phyloP scores from a whole-genome alignment of 2,797 vertebrate species.

The Taeniopygia guttata region DNA sequence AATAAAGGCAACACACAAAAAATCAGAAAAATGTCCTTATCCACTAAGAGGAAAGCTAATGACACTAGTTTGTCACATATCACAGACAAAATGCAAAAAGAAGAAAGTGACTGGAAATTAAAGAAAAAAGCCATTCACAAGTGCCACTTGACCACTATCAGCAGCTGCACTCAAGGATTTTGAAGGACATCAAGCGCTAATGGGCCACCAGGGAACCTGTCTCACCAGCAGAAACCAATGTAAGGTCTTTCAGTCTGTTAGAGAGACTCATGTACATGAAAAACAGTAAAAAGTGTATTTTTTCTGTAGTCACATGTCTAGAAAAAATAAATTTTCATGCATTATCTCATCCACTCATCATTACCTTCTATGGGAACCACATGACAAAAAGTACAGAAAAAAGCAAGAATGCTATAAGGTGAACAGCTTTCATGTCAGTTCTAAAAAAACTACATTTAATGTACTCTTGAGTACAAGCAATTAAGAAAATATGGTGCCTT shows the following conservation, averaged over 20 bases:
- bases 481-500: neutral
- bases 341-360: neutral
- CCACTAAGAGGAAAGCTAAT: neutral
- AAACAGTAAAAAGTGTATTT: neutral
- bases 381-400: accelerated
- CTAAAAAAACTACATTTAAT: neutral
- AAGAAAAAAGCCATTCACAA: neutral
- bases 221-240: neutral
- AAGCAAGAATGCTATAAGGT: neutral
- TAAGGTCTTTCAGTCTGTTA: neutral
- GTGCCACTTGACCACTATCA: neutral
- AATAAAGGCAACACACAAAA: neutral
- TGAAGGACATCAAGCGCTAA: neutral
- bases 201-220: neutral
- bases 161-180: neutral
- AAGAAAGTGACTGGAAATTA: neutral
- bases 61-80: neutral
- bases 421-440: neutral
- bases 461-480: neutral
- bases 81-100: neutral
- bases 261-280: neutral
- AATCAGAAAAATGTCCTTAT: neutral
- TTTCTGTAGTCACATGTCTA: neutral
- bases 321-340: neutral
- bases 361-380: neutral